These are phyloP conservation scores for Potamarius usumacintae DNA, from an alignment of 2,113 vertebrate genomes.

Conservation along the genomic window DNA sequence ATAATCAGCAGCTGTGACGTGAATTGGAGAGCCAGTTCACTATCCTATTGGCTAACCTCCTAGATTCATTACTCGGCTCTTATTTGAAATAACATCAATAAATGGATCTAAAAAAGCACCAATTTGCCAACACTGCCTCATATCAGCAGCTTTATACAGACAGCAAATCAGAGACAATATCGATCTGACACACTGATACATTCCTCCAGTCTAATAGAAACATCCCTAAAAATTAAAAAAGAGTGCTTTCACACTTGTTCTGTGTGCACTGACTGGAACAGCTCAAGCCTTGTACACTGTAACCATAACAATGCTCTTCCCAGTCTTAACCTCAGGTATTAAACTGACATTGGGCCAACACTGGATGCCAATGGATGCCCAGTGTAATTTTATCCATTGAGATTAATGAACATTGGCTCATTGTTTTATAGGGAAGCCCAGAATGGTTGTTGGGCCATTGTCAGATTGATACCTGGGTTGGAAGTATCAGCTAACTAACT, in stretches of 20 bases:
- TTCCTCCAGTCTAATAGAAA: background rate
- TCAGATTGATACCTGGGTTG: background rate
- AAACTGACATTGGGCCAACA: background rate
- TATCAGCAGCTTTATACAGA: background rate
- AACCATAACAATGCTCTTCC: background rate
- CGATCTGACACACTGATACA: background rate
- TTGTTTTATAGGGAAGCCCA: background rate
- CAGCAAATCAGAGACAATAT: background rate
- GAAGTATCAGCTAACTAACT: background rate
- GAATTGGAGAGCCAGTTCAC: background rate
- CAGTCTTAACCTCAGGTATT: background rate
- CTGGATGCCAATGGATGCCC: background rate
- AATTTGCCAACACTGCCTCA: background rate
- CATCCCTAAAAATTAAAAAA: background rate
- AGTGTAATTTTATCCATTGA: slow-evolving; percentile 19
- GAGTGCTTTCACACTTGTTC: background rate
- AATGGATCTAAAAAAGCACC: background rate
- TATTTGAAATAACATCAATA: background rate
- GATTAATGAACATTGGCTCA: background rate
- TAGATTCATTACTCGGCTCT: background rate
- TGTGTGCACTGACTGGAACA: background rate
- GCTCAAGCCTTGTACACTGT: background rate
- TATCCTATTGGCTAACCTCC: background rate
- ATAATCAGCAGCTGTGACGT: background rate
- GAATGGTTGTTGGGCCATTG: too few species aligned